Conservation (phyloP, 2,888 invertebrate genomes). For the Boloria selene region DNA sequence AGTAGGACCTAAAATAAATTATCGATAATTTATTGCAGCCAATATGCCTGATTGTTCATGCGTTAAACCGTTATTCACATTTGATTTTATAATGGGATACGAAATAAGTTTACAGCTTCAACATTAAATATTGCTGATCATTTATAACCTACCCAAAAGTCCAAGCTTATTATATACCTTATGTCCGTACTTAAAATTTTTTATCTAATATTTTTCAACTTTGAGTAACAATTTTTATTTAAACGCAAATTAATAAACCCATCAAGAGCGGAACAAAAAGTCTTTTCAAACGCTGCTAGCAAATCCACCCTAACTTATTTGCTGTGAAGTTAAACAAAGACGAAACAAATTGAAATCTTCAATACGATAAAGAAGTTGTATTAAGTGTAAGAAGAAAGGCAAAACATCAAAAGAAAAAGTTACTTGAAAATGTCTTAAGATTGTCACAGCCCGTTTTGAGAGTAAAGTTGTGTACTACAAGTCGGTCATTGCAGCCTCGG, state of each 20-base stretch:
- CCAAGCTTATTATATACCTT: too few species aligned
- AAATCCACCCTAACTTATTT: constrained; percentile 23
- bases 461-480: constrained; percentile 32
- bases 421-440: constrained; percentile 30
- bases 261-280: constrained; percentile 4
- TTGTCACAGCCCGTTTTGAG: constrained; percentile 35
- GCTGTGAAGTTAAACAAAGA: constrained; percentile 28
- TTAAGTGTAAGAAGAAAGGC: constrained; percentile 31
- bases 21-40: constrained; percentile 8
- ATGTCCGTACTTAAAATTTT: not conserved
- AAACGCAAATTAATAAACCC: not conserved
- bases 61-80: constrained; percentile 31
- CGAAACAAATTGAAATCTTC: constrained; percentile 34
- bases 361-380: constrained; percentile 32
- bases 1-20: constrained; percentile 7
- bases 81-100: constrained; percentile 14
- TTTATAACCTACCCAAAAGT: not conserved
- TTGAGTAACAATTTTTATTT: not conserved
- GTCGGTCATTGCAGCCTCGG: constrained; percentile 19
- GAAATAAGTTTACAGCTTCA: constrained; percentile 8
- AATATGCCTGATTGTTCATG: constrained; percentile 23
- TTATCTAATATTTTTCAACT: too few species aligned
- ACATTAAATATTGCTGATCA: constrained; percentile 1
- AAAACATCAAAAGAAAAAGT: constrained; percentile 32
- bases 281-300: constrained; percentile 10